Evolutionary conservation across 2,797 vertebrate genomes (phyloP).

Genomic region (Sebastes wilsoni): DNA sequence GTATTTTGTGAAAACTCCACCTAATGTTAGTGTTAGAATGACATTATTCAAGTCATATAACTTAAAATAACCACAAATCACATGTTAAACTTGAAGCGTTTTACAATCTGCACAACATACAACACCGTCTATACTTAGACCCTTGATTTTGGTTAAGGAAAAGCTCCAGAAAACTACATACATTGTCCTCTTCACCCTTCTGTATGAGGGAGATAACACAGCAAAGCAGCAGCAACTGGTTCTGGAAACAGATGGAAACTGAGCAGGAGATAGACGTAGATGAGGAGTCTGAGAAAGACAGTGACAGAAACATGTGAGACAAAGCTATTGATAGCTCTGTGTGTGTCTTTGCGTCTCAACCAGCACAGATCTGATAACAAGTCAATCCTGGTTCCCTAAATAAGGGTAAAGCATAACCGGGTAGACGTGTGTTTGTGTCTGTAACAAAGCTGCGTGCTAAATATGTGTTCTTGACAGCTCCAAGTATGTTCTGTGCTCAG

Average conservation of each 20-base stretch:
- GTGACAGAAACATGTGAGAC: background rate
- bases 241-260: conserved; percentile 24
- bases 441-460: background rate
- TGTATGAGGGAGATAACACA: background rate
- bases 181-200: background rate
- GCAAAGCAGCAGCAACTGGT: background rate
- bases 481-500: conserved; percentile 17
- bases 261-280: background rate
- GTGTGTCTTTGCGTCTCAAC: background rate
- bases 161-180: background rate
- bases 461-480: conserved; percentile 15
- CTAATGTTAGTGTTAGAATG: background rate
- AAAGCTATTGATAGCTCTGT: background rate
- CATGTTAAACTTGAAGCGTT: background rate
- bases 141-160: background rate
- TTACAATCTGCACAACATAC: background rate
- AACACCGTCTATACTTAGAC: background rate
- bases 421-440: conserved; percentile 21
- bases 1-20: background rate
- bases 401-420: background rate
- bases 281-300: background rate
- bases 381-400: conserved; percentile 7
- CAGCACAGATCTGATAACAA: conserved; percentile 36
- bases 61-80: background rate
- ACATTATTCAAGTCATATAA: background rate